A percentile compares a stretch with the other conserved stretches of the same genome.
These are phyloP conservation scores for Platycheirus albimanus DNA, from an alignment of 2,888 invertebrate species.

Conservation along the genomic window DNA sequence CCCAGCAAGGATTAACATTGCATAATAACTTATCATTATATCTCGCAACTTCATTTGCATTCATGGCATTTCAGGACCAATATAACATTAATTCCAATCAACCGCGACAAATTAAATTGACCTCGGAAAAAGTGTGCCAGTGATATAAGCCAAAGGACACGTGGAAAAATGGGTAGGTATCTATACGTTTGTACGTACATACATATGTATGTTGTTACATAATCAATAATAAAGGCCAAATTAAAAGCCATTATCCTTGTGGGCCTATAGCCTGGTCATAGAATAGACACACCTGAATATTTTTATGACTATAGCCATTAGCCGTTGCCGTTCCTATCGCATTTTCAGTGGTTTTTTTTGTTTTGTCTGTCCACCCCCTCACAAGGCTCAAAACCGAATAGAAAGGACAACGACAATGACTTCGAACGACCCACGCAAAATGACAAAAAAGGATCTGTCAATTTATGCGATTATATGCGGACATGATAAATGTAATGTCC, in stretches of 20 bases:
- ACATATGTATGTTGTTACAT: too few species aligned
- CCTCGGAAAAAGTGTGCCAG: conserved; percentile 5
- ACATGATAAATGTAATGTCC: conserved; percentile 65
- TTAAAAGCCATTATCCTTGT: conserved; percentile 63
- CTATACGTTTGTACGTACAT: too few species aligned
- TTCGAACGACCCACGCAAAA: neutral
- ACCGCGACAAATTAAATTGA: conserved; percentile 18
- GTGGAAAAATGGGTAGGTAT: neutral
- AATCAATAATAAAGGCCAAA: conserved; percentile 66
- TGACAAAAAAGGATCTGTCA: conserved; percentile 41
- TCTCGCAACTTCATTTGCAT: conserved; percentile 1
- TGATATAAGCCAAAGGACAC: conserved; percentile 21
- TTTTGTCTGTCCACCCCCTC: conserved; percentile 23
- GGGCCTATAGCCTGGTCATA: neutral
- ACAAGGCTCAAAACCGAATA: conserved; percentile 3
- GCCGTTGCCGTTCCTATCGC: conserved; percentile 46
- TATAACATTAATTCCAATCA: conserved; percentile 46
- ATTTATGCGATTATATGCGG: conserved; percentile 62
- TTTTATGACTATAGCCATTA: conserved; percentile 47
- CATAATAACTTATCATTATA: neutral
- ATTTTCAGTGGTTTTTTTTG: neutral
- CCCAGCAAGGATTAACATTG: neutral
- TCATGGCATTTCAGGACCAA: conserved; percentile 6
- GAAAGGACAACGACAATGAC: conserved; percentile 11
- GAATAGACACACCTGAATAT: conserved; percentile 55